A percentile compares a stretch with the other conserved stretches of the same genome.
Evolutionary conservation across 2,113 vertebrate genomes (phyloP).

Genomic region (Platysteira castanea): DNA sequence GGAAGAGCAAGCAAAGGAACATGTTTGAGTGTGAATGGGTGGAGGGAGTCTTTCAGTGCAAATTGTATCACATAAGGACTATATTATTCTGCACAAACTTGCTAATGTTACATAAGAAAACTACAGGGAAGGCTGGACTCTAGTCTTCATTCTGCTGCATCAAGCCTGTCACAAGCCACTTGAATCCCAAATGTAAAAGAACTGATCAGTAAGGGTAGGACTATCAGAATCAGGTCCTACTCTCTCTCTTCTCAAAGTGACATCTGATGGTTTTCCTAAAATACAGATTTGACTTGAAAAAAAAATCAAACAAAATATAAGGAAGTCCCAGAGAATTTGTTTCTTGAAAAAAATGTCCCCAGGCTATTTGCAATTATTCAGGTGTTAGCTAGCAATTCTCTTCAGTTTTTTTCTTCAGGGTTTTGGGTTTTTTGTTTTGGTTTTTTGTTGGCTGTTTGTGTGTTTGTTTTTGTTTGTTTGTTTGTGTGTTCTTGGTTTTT

Average conservation of each 20-base stretch:
- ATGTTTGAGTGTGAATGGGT: neutral
- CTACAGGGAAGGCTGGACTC: neutral
- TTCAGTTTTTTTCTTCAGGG: neutral
- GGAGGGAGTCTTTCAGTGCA: neutral
- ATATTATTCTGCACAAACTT: neutral
- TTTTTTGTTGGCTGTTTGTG: no score
- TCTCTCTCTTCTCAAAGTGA: neutral
- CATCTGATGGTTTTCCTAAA: neutral
- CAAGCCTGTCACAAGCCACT: neutral
- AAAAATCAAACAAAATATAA: neutral
- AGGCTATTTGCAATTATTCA: neutral
- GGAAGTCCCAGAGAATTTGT: neutral
- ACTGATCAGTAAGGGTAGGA: neutral
- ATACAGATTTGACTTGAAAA: neutral
- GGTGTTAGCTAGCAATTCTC: neutral
- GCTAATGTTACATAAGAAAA: neutral
- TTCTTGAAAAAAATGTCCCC: accelerated
- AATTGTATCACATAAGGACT: neutral
- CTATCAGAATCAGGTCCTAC: neutral
- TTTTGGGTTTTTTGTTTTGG: neutral
- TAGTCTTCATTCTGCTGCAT: neutral
- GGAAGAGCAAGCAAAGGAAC: neutral
- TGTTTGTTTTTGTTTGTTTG: neutral
- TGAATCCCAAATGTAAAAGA: neutral
- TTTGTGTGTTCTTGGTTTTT: neutral